These are phyloP conservation scores for Alca torda DNA, from an alignment of 2,797 vertebrate species.

Conservation along the genomic window DNA sequence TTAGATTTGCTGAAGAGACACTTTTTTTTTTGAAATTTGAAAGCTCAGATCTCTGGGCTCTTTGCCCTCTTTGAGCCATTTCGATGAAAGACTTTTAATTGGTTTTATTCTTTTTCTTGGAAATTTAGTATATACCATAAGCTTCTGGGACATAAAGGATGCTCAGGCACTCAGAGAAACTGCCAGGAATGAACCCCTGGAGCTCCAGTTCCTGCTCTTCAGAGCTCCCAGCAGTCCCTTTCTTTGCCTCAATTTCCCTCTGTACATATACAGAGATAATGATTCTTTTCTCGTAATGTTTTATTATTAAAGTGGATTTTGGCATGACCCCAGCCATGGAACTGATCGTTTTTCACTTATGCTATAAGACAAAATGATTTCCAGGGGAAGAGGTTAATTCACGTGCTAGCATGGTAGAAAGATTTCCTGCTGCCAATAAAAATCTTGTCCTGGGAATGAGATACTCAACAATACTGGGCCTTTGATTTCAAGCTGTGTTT, in stretches of 20 bases:
- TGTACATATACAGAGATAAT: neutral
- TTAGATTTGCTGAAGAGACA: neutral
- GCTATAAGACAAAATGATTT: neutral
- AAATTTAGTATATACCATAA: neutral
- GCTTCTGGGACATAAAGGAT: neutral
- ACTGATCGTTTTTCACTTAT: neutral
- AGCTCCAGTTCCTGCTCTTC: neutral
- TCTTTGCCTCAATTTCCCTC: neutral
- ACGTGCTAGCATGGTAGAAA: accelerated
- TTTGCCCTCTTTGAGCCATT: neutral
- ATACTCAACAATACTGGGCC: neutral
- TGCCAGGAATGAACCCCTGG: neutral
- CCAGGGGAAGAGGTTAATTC: neutral
- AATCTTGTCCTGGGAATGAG: neutral
- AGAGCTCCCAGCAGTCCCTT: neutral
- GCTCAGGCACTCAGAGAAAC: neutral
- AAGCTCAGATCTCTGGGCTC: neutral
- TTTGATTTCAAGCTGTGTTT: neutral
- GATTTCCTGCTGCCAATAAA: neutral
- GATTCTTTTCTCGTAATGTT: neutral
- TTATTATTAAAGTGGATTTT: neutral
- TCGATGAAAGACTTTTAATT: neutral
- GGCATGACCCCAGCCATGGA: neutral
- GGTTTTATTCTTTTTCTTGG: neutral
- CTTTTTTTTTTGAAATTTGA: neutral